These are phyloP conservation scores for Enteromius fasciolatus DNA, from an alignment of 2,797 vertebrate genomes.

Conservation along the genomic window DNA sequence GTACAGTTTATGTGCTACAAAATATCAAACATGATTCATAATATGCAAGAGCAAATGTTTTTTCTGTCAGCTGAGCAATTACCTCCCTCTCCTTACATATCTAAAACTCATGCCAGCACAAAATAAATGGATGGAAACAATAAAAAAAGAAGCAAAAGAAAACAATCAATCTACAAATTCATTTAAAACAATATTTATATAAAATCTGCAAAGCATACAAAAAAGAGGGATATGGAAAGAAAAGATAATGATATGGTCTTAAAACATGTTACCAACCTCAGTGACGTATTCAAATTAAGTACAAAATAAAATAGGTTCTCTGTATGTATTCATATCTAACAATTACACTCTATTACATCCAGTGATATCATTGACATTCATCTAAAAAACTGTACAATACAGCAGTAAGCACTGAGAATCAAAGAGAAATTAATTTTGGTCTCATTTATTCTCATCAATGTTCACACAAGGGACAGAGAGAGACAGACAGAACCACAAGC, in stretches of 20 bases:
- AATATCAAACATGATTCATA: conserved; percentile 78
- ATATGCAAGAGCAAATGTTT: conserved; percentile 61
- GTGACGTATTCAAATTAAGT: conserved; percentile 71
- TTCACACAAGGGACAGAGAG: conserved; percentile 60
- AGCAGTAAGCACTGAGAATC: conserved; percentile 62
- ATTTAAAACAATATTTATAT: conserved; percentile 65
- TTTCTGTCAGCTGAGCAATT: conserved; percentile 67
- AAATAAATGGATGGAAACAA: conserved; percentile 56
- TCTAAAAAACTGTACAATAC: conserved; percentile 64
- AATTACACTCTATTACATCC: conserved; percentile 62
- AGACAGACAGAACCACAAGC: conserved; percentile 46
- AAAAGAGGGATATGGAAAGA: conserved; percentile 64
- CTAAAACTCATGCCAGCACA: conserved; percentile 31
- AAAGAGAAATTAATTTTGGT: conserved; percentile 54
- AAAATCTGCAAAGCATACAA: conserved; percentile 68
- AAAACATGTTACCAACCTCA: conserved; percentile 54
- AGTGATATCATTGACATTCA: conserved; percentile 64
- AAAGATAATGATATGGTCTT: conserved; percentile 63
- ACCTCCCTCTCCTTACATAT: conserved; percentile 16
- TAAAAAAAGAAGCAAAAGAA: conserved; percentile 62
- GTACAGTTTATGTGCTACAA: conserved; percentile 82
- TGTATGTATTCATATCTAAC: conserved; percentile 62
- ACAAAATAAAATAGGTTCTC: conserved; percentile 67
- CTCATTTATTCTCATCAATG: conserved; percentile 61
- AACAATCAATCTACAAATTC: conserved; percentile 51